Evolutionary conservation across 2,113 vertebrate species (phyloP).

Genomic region (Sander lucioperca): DNA sequence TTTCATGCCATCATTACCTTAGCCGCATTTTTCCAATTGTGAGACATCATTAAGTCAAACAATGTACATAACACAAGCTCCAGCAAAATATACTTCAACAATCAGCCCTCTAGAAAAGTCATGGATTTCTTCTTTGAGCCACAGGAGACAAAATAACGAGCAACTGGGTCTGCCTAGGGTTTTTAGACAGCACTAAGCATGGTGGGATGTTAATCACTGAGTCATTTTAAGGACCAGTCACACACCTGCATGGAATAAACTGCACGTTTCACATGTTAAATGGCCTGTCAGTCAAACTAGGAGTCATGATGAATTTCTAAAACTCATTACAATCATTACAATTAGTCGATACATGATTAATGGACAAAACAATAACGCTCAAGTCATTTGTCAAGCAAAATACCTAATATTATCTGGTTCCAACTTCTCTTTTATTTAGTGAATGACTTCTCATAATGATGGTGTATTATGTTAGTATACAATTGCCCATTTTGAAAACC

Average conservation of each 20-base stretch:
- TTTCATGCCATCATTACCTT: constrained; percentile 2
- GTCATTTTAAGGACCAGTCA: constrained; percentile 29
- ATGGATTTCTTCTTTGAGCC: constrained; percentile 27
- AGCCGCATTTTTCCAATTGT: constrained; percentile 4
- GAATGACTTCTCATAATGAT: constrained; percentile 6
- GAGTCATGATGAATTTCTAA: constrained; percentile 28
- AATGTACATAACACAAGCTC: constrained; percentile 6
- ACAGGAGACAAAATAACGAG: constrained; percentile 52
- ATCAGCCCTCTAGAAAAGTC: constrained; percentile 24
- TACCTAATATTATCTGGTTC: background rate
- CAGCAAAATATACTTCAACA: constrained; percentile 1
- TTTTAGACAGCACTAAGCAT: constrained; percentile 51
- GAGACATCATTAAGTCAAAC: constrained; percentile 34
- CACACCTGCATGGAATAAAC: constrained; percentile 23
- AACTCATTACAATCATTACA: constrained; percentile 5
- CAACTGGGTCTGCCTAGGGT: constrained; percentile 28
- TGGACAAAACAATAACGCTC: too few species aligned
- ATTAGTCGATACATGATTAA: background rate
- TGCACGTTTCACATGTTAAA: constrained; percentile 26
- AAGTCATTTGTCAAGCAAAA: constrained; percentile 1
- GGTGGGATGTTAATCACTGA: constrained; percentile 53
- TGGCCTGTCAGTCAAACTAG: constrained; percentile 27
- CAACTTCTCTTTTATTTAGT: constrained; percentile 4
- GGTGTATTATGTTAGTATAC: background rate
- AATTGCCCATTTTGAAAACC: constrained; percentile 24